These are phyloP conservation scores for Boleophthalmus pectinirostris DNA, from an alignment of 2,113 vertebrate species.

Conservation along the genomic window DNA sequence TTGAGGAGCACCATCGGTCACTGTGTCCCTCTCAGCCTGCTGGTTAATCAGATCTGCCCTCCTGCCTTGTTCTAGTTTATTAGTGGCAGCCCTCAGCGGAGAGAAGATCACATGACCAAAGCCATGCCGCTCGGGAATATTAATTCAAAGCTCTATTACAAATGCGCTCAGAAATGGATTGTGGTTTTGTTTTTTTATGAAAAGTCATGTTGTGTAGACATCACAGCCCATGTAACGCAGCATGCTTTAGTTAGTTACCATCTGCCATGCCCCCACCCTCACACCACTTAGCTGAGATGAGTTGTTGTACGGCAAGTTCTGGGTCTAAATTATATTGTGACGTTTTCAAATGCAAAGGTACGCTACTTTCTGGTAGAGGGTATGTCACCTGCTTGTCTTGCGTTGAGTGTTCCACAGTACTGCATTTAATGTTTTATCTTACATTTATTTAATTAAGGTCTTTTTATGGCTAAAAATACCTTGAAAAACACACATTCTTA, in stretches of 20 bases:
- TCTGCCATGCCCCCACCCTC: background rate
- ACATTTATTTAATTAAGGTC: too few species aligned
- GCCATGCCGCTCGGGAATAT: conserved; percentile 13
- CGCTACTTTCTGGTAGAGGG: too few species aligned
- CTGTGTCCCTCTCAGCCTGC: conserved; percentile 58
- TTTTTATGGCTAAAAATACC: too few species aligned
- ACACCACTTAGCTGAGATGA: background rate
- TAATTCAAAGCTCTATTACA: conserved; percentile 14
- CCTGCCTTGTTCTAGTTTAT: conserved; percentile 67
- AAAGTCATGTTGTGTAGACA: conserved; percentile 2
- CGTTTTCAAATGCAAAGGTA: too few species aligned
- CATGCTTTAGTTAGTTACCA: background rate
- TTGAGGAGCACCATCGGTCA: conserved; percentile 61
- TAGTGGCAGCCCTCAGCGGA: conserved; percentile 49
- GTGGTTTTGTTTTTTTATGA: background rate
- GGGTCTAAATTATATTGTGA: background rate
- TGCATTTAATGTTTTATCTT: too few species aligned
- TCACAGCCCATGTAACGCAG: background rate
- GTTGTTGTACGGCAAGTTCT: background rate
- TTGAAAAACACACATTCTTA: too few species aligned
- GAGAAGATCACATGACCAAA: conserved; percentile 41
- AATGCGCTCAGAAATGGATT: background rate
- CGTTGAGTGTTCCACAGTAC: too few species aligned
- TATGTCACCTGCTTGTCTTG: too few species aligned
- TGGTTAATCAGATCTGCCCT: conserved; percentile 69